A percentile compares a stretch with the other conserved stretches of the same genome.
Conservation (phyloP, 2,888 invertebrate genomes). For the Nomada goodeniana region DNA sequence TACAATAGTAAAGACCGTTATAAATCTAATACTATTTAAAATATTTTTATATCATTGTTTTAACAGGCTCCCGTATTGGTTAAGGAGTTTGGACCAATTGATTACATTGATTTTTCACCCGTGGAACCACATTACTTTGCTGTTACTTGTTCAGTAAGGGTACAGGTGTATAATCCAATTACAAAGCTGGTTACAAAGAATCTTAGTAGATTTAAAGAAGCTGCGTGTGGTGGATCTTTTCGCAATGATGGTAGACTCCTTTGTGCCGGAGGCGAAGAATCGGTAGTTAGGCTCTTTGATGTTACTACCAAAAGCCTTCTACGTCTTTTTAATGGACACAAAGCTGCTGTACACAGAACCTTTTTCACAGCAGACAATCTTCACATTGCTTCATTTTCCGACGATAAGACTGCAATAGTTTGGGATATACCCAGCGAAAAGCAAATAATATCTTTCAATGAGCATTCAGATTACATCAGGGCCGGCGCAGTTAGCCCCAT, state of each 20-base stretch:
- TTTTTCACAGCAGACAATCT: constrained; percentile 92
- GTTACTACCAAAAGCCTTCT: constrained; percentile 92
- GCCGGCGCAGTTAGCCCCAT: constrained; percentile 93
- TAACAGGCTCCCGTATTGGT: constrained; percentile 92
- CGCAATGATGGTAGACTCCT: constrained; percentile 93
- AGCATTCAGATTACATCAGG: constrained; percentile 93
- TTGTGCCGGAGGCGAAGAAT: constrained; percentile 96
- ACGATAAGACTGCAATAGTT: constrained; percentile 94
- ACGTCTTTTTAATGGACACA: constrained; percentile 94
- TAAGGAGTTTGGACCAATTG: constrained; percentile 97
- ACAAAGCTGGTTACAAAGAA: constrained; percentile 93
- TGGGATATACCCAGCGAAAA: constrained; percentile 97
- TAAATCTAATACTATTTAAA: background rate
- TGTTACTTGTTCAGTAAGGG: constrained; percentile 95
- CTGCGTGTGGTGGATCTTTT: constrained; percentile 94
- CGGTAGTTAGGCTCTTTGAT: constrained; percentile 94
- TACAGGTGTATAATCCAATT: constrained; percentile 94
- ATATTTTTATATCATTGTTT: constrained; percentile 12
- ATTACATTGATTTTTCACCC: constrained; percentile 95
- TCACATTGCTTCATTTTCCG: constrained; percentile 94
- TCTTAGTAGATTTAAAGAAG: constrained; percentile 92
- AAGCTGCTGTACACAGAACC: constrained; percentile 91
- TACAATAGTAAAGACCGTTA: background rate
- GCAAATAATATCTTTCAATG: constrained; percentile 87
- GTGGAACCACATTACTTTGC: constrained; percentile 96